Conservation (phyloP, 2,113 vertebrate species). For the Pelobates fuscus region DNA sequence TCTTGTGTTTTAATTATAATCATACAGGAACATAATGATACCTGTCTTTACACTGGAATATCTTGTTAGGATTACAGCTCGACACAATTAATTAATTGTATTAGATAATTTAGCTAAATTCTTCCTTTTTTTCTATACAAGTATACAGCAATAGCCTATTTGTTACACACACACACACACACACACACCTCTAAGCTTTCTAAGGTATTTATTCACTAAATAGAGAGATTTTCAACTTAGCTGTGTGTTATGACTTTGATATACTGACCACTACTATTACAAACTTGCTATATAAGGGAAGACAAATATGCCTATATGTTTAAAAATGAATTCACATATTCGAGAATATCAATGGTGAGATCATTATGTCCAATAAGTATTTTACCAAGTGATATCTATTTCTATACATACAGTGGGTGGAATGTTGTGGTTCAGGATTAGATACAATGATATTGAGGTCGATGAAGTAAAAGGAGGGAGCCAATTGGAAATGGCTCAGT, state of each 20-base stretch:
- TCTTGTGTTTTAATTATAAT: neutral
- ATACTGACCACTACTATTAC: no score
- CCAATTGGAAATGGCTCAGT: no score
- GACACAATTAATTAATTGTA: neutral
- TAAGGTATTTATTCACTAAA: no score
- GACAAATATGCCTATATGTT: neutral
- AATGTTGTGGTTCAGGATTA: no score
- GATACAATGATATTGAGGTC: no score
- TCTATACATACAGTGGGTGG: no score
- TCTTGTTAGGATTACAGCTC: neutral
- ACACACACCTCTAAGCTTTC: no score
- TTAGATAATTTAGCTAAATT: neutral
- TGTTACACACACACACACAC: no score
- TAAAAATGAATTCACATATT: constrained; percentile 22
- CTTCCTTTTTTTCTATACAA: neutral
- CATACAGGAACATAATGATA: neutral
- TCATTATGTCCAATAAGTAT: constrained; percentile 39
- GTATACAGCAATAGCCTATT: neutral
- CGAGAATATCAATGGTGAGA: constrained; percentile 2
- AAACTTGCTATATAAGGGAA: no score
- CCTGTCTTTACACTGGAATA: neutral
- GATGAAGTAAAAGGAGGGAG: no score
- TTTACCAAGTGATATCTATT: constrained; percentile 8
- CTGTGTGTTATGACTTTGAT: no score
- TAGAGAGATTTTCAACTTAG: no score